These are phyloP conservation scores for Mystacides longicornis DNA, from an alignment of 2,888 invertebrate species.

Conservation along the genomic window DNA sequence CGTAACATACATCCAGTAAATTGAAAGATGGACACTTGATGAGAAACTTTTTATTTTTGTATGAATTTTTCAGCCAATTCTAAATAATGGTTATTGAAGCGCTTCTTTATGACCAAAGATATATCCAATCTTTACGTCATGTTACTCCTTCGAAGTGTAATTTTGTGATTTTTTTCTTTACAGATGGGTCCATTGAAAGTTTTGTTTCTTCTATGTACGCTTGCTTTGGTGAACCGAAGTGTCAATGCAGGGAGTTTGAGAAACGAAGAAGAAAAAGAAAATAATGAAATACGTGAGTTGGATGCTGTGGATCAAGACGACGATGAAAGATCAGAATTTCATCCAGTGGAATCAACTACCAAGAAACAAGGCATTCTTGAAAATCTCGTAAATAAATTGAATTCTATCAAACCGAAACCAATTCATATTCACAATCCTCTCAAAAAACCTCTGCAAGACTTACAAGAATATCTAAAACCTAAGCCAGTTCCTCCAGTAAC, in stretches of 20 bases:
- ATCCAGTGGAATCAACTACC: constrained; percentile 1
- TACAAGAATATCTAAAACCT: constrained; percentile 7
- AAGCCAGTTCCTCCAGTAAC: constrained; percentile 10
- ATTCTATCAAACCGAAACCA: constrained; percentile 2
- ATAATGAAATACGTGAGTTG: background rate
- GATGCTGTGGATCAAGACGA: background rate
- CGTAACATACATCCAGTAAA: too few species aligned
- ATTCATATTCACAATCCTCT: background rate
- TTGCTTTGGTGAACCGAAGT: too few species aligned
- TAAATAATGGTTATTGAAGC: too few species aligned
- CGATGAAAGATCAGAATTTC: background rate
- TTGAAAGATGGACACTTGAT: too few species aligned
- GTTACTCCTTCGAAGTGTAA: too few species aligned
- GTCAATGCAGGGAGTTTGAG: background rate
- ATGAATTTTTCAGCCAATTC: too few species aligned
- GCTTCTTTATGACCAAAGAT: too few species aligned
- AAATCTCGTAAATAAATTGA: constrained; percentile 6
- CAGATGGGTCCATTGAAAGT: too few species aligned
- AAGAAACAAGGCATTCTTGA: constrained; percentile 11
- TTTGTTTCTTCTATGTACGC: too few species aligned
- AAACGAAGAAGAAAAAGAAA: background rate
- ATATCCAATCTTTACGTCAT: too few species aligned
- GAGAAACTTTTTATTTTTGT: too few species aligned
- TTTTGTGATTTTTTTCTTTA: too few species aligned
- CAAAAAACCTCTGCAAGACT: constrained; percentile 8